phyloP scores from a whole-genome alignment of 2,888 invertebrate species.

The Hydrotaea cyrtoneurina region DNA sequence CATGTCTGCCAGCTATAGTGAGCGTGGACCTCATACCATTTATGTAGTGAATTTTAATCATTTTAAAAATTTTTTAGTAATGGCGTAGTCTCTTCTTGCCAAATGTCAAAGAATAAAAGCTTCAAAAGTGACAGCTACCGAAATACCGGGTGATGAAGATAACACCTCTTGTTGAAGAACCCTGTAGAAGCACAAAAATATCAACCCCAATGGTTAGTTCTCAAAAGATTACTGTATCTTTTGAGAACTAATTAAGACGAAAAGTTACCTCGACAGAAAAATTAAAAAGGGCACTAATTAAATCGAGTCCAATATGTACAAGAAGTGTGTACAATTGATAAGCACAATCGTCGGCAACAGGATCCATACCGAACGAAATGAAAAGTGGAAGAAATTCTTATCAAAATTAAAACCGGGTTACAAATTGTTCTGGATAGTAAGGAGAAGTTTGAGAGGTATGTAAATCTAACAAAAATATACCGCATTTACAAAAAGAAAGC shows the following conservation, averaged over 20 bases:
- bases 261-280: constrained; percentile 21
- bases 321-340: constrained; percentile 8
- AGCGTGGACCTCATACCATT: too few relatives aligned
- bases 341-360: not conserved
- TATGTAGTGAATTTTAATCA: too few relatives aligned
- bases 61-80: too few relatives aligned
- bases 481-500: not conserved
- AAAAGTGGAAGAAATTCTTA: not conserved
- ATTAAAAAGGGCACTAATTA: not conserved
- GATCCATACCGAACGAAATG: not conserved
- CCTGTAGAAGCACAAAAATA: too few relatives aligned
- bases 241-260: constrained; percentile 9
- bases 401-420: too few relatives aligned
- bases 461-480: constrained; percentile 16
- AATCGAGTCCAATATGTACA: constrained; percentile 27
- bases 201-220: not conserved
- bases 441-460: constrained; percentile 15
- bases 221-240: too few relatives aligned
- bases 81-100: too few relatives aligned
- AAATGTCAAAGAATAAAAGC: too few relatives aligned
- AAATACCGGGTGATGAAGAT: too few relatives aligned
- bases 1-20: too few relatives aligned
- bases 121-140: too few relatives aligned
- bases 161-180: too few relatives aligned
- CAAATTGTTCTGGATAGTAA: not conserved